These are phyloP conservation scores for Tryphoninae sp. DNA, from an alignment of 2,888 invertebrate species.

Conservation along the genomic window DNA sequence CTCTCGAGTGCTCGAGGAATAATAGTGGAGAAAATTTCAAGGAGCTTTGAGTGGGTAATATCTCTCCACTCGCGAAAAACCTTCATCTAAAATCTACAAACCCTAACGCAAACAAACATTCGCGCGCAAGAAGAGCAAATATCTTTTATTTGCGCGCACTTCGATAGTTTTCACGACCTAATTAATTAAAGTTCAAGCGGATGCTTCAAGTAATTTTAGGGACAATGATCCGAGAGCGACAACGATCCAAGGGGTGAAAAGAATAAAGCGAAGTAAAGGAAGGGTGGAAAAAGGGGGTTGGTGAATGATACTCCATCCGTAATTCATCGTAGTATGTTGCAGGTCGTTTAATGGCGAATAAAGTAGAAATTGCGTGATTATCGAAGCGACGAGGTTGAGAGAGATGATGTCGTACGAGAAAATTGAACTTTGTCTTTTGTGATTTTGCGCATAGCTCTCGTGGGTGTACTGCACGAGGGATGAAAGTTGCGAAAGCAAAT, in stretches of 20 bases:
- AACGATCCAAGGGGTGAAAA: neutral
- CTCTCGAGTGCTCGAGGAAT: slow-evolving; percentile 52
- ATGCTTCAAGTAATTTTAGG: neutral
- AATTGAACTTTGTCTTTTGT: slow-evolving; percentile 13
- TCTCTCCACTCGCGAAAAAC: slow-evolving; percentile 15
- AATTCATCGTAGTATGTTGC: neutral
- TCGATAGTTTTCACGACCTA: slow-evolving; percentile 2
- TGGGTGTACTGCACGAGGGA: slow-evolving; percentile 44
- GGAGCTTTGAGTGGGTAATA: slow-evolving; percentile 41
- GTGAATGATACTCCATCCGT: neutral
- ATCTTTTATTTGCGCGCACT: slow-evolving; percentile 8
- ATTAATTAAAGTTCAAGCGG: slow-evolving; percentile 11
- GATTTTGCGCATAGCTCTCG: slow-evolving; percentile 68
- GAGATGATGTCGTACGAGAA: neutral
- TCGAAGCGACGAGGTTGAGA: neutral
- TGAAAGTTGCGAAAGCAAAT: slow-evolving; percentile 61
- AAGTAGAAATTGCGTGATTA: neutral
- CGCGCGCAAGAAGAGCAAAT: neutral
- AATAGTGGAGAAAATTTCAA: slow-evolving; percentile 41
- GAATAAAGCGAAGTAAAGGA: neutral
- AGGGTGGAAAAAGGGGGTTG: neutral
- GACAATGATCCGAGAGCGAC: neutral
- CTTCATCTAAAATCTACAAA: no score
- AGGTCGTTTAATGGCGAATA: neutral
- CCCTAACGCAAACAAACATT: no score